Evolutionary conservation across 2,797 vertebrate species (phyloP).

Genomic region (Dermochelys coriacea): DNA sequence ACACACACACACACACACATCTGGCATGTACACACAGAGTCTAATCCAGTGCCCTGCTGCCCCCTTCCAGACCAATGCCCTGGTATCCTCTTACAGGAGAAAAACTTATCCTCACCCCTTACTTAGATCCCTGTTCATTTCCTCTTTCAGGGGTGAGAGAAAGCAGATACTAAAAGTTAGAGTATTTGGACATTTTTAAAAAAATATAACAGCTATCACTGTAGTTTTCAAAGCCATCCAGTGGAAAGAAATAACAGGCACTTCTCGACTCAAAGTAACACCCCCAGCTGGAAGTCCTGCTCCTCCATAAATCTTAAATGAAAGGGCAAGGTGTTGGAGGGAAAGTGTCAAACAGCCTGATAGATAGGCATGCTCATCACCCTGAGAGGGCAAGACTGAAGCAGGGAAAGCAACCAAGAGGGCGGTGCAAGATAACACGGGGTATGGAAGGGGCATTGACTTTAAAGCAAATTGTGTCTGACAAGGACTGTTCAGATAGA

Average conservation of each 20-base stretch:
- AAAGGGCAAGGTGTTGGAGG: fast-evolving
- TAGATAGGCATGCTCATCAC: neutral
- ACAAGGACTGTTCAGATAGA: neutral
- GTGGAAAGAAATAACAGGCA: neutral
- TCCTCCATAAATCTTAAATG: neutral
- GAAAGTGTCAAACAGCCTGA: neutral
- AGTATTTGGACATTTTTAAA: fast-evolving
- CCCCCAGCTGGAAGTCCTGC: neutral
- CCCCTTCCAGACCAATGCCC: neutral
- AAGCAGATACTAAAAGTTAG: fast-evolving
- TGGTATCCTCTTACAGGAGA: neutral
- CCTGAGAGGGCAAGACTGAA: neutral
- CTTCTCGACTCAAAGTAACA: neutral
- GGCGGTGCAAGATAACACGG: neutral
- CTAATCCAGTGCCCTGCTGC: neutral
- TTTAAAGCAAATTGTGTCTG: no score
- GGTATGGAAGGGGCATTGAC: no score
- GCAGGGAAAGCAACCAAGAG: neutral
- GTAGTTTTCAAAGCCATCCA: neutral
- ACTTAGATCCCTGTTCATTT: neutral
- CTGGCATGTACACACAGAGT: neutral
- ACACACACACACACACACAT: neutral
- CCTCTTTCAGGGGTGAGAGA: neutral
- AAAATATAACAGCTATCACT: neutral
- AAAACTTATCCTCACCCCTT: neutral